A percentile compares a stretch with the other conserved stretches of the same genome.
phyloP scores from a whole-genome alignment of 2,113 vertebrate species.

The Pachyramphus minor region DNA sequence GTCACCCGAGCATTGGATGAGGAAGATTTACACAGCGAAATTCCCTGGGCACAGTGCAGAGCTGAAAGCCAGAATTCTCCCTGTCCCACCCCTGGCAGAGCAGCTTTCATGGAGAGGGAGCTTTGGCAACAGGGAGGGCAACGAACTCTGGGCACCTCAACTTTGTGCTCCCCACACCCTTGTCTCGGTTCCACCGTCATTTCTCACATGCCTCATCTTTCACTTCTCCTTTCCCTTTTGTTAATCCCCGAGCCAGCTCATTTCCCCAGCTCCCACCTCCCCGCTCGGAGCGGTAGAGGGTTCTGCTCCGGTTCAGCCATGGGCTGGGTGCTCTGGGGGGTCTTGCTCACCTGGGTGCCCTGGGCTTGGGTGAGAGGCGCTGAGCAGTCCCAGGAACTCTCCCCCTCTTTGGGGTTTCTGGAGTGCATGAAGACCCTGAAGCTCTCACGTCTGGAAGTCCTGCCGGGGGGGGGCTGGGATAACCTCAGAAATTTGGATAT shows the following conservation, averaged over 20 bases:
- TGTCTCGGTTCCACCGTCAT: not conserved
- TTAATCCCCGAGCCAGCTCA: not conserved
- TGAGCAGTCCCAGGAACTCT: not conserved
- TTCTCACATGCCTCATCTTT: not conserved
- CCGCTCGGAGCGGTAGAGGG: not conserved
- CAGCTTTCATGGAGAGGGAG: not conserved
- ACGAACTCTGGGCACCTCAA: not conserved
- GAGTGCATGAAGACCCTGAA: constrained; percentile 71
- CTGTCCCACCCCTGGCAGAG: not conserved
- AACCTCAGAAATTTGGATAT: constrained; percentile 89
- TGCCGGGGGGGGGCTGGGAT: constrained; percentile 93
- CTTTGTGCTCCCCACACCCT: not conserved
- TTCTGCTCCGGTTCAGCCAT: not conserved
- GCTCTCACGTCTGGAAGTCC: constrained; percentile 79
- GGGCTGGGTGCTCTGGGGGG: not conserved
- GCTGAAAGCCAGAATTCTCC: not conserved
- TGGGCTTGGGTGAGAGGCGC: not conserved
- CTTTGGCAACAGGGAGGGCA: not conserved
- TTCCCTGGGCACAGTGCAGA: not conserved
- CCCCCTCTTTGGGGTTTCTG: constrained; percentile 33
- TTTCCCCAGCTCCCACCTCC: not conserved
- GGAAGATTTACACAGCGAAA: not conserved
- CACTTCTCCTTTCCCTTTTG: constrained; percentile 20
- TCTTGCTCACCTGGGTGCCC: not conserved
- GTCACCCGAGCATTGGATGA: not conserved